Percentiles rank a stretch among this genome's conserved stretches.
Evolutionary conservation across 2,797 vertebrate species (phyloP).

Genomic region (Morus bassanus): DNA sequence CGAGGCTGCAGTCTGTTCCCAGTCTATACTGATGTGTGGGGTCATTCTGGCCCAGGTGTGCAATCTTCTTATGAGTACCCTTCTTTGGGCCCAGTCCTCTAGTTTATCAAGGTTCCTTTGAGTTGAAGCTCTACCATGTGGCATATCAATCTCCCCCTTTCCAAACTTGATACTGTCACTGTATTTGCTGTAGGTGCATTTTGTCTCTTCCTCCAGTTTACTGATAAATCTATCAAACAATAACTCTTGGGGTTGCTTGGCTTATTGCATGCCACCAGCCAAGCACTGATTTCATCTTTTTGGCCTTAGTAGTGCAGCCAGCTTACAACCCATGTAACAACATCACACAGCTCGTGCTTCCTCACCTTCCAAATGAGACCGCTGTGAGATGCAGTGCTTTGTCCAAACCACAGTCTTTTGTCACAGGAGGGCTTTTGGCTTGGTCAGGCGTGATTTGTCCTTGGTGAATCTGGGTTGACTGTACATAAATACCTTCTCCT

Average conservation of each 20-base stretch:
- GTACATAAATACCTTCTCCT: not conserved
- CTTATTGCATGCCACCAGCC: not conserved
- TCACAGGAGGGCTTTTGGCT: not conserved
- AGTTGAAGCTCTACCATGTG: rapidly evolving
- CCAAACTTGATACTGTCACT: not conserved
- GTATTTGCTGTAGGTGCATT: not conserved
- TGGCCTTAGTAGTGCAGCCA: not conserved
- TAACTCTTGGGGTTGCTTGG: not conserved
- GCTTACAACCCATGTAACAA: not conserved
- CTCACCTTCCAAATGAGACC: not conserved
- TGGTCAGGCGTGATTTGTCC: not conserved
- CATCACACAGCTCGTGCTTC: not conserved
- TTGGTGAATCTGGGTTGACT: not conserved
- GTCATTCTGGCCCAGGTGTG: not conserved
- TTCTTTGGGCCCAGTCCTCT: not conserved
- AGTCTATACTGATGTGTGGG: not conserved
- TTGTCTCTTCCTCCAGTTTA: not conserved
- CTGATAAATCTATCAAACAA: not conserved
- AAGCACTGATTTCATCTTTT: not conserved
- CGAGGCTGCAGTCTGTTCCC: not conserved
- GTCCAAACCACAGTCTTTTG: rapidly evolving
- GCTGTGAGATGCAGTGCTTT: rapidly evolving
- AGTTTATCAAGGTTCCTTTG: not conserved
- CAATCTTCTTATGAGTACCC: not conserved
- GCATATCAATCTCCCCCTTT: not conserved